Evolutionary conservation across 2,113 vertebrate genomes (phyloP), one percentile per base, ranked within the genome.

Genomic region (Aplodontia rufa): DNA sequence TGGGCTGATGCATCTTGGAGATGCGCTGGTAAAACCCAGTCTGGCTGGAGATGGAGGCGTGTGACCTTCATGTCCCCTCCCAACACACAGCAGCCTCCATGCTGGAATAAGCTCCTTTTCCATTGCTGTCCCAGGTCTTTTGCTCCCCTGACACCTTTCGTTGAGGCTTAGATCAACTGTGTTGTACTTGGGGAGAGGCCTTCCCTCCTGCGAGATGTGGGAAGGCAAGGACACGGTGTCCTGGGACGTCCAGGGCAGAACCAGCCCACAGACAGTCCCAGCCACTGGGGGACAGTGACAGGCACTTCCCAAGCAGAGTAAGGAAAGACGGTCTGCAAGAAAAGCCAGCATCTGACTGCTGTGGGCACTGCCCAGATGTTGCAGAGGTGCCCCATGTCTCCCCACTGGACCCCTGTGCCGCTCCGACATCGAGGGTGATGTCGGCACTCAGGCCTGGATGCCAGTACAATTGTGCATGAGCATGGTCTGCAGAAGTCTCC

Each of bases 381-480:
- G 40, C 76, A 26, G 64, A 3, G 32, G 42, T 4, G 12, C 5
- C 16, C 58, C 32, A 62, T 5, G 28, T 30, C 26, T 24, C 17
- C 24, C 45, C 69, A 20, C 1, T 0, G 80, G 45, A 35, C 64
- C 32, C n/a, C n/a, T 66, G 64, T 0, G 1, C 37, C 7, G 26
- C 53, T 45, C 37, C 0, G 35, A 51, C 4, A 1, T 16, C 1
- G 1, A 11, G 40, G 1, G 51, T 1, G 28, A 51, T 4, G 1
- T 10, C 1, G 2, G 12, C 12, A 16, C 55, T 87, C 42, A 20
- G 47, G 58, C 49, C 49, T 4, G 32, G 3, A 78, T 3, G 6
- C 5, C 6, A 0, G 6, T 0, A 0, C 0, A 1, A 28, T 16
- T 3, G 4, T 3, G 24, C 2, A 19, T 2, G 45, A 47, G 2